Percentiles rank a stretch among this genome's conserved stretches.
Evolutionary conservation across 2,113 vertebrate species (phyloP).

Genomic region (Murina feae): DNA sequence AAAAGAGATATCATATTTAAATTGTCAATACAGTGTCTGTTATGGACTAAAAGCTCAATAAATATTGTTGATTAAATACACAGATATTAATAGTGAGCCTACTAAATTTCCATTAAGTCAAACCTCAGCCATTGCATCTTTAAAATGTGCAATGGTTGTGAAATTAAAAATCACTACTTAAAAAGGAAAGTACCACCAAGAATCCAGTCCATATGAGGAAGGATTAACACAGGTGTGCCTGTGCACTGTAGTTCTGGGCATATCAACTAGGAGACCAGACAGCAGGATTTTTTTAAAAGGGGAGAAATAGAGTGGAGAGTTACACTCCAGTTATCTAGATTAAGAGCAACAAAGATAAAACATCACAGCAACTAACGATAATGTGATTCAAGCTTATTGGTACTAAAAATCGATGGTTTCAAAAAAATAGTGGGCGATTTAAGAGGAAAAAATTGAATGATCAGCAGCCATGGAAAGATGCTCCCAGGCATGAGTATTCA

Average conservation of each 20-base stretch:
- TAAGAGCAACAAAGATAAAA: neutral
- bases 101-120: neutral
- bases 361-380: neutral
- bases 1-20: neutral
- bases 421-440: neutral
- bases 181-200: neutral
- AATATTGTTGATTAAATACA: neutral
- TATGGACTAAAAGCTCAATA: neutral
- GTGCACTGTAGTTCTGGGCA: neutral
- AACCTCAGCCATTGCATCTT: neutral
- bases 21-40: neutral
- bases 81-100: neutral
- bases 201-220: neutral
- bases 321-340: neutral
- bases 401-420: neutral
- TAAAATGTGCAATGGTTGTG: neutral
- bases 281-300: neutral
- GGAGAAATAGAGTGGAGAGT: neutral
- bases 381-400: neutral
- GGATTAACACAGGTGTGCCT: neutral
- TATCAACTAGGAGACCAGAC: neutral
- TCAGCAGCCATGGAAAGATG: neutral
- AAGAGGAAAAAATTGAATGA: neutral
- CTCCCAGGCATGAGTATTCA: neutral
- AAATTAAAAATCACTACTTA: neutral